Evolutionary conservation across 1,140 invertebrate species (phyloP), one percentile per base, ranked within the genome.

Genomic region (Drosophila punjabiensis): DNA sequence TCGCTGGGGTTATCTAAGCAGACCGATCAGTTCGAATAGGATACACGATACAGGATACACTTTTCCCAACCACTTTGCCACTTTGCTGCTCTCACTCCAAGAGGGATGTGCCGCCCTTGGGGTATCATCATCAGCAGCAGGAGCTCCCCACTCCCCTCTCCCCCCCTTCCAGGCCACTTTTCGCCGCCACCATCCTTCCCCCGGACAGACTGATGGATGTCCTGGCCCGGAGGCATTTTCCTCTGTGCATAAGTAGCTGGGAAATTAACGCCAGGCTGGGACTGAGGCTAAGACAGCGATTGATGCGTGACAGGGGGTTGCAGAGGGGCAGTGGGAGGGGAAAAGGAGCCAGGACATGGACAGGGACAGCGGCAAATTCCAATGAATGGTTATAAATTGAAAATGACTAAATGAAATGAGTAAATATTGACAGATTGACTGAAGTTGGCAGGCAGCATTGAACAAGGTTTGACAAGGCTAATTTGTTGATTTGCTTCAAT

Each of bases 401-500:
- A 91, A 91, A 73, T 90, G 87, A 91, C 68, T 90, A 82, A 89
- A 89, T 89, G 86, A 89, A 89, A 89, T 90, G 86, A 74, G 82
- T 89, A 89, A 91, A 90, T 90, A 90, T 90, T 90, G 86, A 90
- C 86, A 82, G 81, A 90, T 81, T 91, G 82, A 82, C 80, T 89
- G 69, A 68, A 89, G 80, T 74, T 81, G 73, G 73, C 77, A 66
- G 37, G 24, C 52, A 37, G 32, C 67, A 56, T 68, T 48, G 10
- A 16, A 37, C 33, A 65, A 74, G 69, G 60, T 82, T 86, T 86
- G 86, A 90, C 87, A 82, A 68, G 69, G 79, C 82, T 90, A 90
- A 90, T 90, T 90, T 90, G 86, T 90, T 90, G 82, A 90, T 90
- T 90, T 91, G 79, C 82, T 90, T 79, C 68, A 86, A 80, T 90